Evolutionary conservation across 2,888 invertebrate genomes (phyloP).

Genomic region (Graphium colonna): DNA sequence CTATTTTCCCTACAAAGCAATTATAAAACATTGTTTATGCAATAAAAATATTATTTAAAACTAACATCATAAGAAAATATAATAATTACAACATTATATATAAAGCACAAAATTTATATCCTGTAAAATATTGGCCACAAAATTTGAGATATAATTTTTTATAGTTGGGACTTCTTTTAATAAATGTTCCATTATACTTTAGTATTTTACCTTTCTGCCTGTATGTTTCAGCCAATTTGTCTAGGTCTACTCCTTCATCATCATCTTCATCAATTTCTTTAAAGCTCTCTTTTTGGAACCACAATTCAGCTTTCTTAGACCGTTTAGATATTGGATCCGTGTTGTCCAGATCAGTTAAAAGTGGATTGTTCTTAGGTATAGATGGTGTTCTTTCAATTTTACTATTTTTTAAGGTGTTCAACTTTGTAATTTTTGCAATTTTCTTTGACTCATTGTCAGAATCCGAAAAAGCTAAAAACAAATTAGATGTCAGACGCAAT

Average conservation of each 20-base stretch:
- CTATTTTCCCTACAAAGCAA: conserved; percentile 51
- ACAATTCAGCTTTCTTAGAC: conserved; percentile 89
- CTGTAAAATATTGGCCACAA: no score
- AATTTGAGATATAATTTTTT: no score
- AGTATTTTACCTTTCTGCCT: conserved; percentile 86
- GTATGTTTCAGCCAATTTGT: conserved; percentile 86
- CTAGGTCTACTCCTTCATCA: conserved; percentile 93
- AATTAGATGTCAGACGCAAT: neutral
- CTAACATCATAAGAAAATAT: no score
- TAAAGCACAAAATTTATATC: neutral
- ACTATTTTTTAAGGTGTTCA: conserved; percentile 63
- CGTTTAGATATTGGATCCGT: conserved; percentile 86
- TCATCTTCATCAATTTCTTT: conserved; percentile 89
- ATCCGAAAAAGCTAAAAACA: conserved; percentile 80
- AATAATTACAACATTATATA: no score
- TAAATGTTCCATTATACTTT: no score
- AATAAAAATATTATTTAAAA: no score
- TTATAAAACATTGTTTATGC: neutral
- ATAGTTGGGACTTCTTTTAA: no score
- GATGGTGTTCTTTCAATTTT: conserved; percentile 41
- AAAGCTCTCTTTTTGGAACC: conserved; percentile 93
- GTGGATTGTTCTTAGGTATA: conserved; percentile 81
- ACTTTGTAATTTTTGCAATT: conserved; percentile 60
- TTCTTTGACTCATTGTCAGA: conserved; percentile 77
- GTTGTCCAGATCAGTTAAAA: conserved; percentile 89